Base-by-base conservation (phyloP, 2,797 vertebrate genomes). In the Acomys russatus region DNA sequence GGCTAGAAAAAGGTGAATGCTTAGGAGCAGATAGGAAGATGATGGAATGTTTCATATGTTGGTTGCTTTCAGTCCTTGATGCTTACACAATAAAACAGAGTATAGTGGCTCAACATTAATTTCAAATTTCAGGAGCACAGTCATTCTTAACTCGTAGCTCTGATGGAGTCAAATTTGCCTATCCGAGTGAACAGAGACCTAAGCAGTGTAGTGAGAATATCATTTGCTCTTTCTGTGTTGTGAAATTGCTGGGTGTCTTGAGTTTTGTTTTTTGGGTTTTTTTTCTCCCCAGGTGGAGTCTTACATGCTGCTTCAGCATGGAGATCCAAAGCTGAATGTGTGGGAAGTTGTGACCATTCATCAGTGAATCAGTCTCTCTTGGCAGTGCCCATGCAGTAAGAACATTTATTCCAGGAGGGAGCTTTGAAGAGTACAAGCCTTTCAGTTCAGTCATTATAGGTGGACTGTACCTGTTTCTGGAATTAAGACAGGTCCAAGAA, bases 291-390 rank as follows among this genome's bases (percentile, higher is more conserved):
- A 76, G 56, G 33, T 80, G 7, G 22, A 74, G n/a, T 35, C 22
- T 63, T 35, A 7, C 18, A 9, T 73, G 44, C 28, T 59, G 70
- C 71, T 84, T 85, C 38, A 74, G 90, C 18, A 33, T 68, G 66
- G 64, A 88, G 61, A 25, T 54, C 25, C 2, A 33, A 51, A 28
- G 22, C 51, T 63, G 77, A 35, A 33, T 85, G 83, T 76, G 78
- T 94, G 64, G 78, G 91, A 79, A 94, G 91, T 33, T 88, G 54
- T 33, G 91, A 33, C 38, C 44, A 56, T 70, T 78, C 84, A 66
- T 61, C 88, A 38, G 2, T 79, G 84, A 74, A 35, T 68, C 64
- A 84, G 82, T 56, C 22, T 85, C 49, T 76, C 70, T 94, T 88
- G 64, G 83, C 80, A 88, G 35, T 49, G 10, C 3, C 9, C 10